A percentile compares a stretch with the other conserved stretches of the same genome.
phyloP scores from a whole-genome alignment of 2,113 vertebrate genomes.

The Pelmatolapia mariae region DNA sequence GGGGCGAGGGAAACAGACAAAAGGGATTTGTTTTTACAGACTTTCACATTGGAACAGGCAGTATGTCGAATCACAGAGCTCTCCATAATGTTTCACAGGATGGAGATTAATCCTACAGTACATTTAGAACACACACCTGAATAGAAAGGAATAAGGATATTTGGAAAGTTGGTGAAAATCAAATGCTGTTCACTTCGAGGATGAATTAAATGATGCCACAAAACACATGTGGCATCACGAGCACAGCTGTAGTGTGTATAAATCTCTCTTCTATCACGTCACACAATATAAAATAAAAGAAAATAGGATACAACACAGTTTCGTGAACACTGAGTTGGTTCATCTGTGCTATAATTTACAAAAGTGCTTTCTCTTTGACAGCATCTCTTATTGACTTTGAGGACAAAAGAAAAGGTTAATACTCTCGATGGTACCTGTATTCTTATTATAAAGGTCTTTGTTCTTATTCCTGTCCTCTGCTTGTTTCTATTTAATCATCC shows the following conservation, averaged over 20 bases:
- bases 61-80: not conserved
- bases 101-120: not conserved
- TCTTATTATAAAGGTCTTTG: conserved; percentile 26
- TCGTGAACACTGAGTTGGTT: conserved; percentile 22
- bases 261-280: conserved; percentile 34
- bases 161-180: not conserved
- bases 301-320: conserved; percentile 30
- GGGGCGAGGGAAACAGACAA: not conserved
- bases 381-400: not conserved
- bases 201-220: not conserved
- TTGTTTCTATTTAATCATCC: conserved; percentile 40
- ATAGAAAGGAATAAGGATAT: conserved; percentile 6
- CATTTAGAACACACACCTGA: conserved; percentile 26
- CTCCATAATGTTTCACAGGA: conserved; percentile 7
- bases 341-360: conserved; percentile 50
- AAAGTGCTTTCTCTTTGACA: conserved; percentile 34
- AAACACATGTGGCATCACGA: conserved; percentile 22
- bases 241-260: conserved; percentile 21
- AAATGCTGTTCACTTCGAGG: not conserved
- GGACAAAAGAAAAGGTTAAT: conserved; percentile 6
- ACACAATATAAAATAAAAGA: conserved; percentile 20
- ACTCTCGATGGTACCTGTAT: not conserved
- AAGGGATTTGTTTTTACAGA: not conserved
- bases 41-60: not conserved
- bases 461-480: not conserved